phyloP scores from a whole-genome alignment of 1,140 invertebrate genomes.

The Panulirus ornatus region DNA sequence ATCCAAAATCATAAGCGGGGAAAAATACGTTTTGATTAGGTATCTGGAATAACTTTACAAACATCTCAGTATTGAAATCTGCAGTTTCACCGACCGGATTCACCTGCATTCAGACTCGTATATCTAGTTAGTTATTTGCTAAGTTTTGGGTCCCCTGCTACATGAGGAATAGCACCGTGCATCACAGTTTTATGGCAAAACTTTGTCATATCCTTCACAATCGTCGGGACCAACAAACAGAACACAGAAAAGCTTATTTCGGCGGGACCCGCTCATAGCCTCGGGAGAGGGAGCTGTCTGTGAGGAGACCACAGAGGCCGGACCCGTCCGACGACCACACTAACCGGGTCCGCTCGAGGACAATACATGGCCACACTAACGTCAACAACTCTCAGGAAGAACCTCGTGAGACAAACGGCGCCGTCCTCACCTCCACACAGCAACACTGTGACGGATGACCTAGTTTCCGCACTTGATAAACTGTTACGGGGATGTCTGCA shows the following conservation, averaged over 20 bases:
- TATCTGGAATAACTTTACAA: no score
- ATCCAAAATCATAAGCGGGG: no score
- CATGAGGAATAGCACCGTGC: not conserved
- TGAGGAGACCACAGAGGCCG: not conserved
- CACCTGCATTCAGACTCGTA: not conserved
- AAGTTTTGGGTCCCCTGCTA: not conserved
- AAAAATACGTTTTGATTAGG: no score
- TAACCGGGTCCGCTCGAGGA: not conserved
- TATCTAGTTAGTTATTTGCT: not conserved
- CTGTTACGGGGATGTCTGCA: not conserved
- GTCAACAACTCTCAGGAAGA: conserved; percentile 18
- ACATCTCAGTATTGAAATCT: not conserved
- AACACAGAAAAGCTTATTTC: not conserved
- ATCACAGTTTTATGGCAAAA: conserved; percentile 12
- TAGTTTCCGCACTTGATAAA: not conserved
- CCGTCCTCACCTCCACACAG: not conserved
- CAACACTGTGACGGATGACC: not conserved
- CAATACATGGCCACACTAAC: not conserved
- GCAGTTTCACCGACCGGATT: not conserved
- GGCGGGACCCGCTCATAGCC: not conserved
- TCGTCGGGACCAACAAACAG: not conserved
- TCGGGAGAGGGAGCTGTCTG: not conserved
- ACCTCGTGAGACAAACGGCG: not conserved
- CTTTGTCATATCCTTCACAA: conserved; percentile 7
- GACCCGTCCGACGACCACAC: not conserved